A percentile compares a stretch with the other conserved stretches of the same genome.
phyloP scores from a whole-genome alignment of 2,797 vertebrate genomes.

The Selene dorsalis region DNA sequence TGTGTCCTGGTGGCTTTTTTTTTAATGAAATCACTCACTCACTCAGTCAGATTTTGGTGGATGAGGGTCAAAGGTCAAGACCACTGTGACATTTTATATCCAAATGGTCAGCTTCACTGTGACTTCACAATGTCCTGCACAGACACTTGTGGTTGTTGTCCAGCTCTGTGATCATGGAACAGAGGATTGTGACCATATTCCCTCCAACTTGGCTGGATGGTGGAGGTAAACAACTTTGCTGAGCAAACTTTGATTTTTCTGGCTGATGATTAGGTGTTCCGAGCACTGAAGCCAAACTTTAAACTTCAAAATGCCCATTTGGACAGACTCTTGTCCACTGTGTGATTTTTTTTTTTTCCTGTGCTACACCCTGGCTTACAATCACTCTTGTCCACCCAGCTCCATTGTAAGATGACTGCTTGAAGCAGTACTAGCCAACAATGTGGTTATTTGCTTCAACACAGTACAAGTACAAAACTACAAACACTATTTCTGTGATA shows the following conservation, averaged over 20 bases:
- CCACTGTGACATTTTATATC: too few relatives aligned
- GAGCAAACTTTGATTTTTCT: conserved; percentile 21
- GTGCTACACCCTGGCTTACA: not conserved
- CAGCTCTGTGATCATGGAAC: too few relatives aligned
- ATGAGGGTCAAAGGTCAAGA: not conserved
- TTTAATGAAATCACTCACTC: too few relatives aligned
- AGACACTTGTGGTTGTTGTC: too few relatives aligned
- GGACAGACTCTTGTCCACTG: not conserved
- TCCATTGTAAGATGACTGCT: not conserved
- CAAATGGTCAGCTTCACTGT: not conserved
- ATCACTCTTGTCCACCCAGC: not conserved
- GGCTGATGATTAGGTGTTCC: conserved; percentile 10
- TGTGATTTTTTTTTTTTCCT: not conserved
- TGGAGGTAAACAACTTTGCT: not conserved
- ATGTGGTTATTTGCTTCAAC: not conserved
- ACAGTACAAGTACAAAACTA: too few relatives aligned
- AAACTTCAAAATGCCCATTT: conserved; percentile 13
- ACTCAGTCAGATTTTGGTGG: not conserved
- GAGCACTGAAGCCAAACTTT: not conserved
- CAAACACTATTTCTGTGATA: not conserved
- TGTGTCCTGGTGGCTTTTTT: not conserved
- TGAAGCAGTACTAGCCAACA: not conserved
- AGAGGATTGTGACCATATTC: too few relatives aligned
- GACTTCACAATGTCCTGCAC: too few relatives aligned
- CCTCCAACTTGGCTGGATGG: too few relatives aligned